Evolutionary conservation across 2,113 vertebrate species (phyloP), one percentile per base, ranked within the genome.

Genomic region (Amazona guildingii): DNA sequence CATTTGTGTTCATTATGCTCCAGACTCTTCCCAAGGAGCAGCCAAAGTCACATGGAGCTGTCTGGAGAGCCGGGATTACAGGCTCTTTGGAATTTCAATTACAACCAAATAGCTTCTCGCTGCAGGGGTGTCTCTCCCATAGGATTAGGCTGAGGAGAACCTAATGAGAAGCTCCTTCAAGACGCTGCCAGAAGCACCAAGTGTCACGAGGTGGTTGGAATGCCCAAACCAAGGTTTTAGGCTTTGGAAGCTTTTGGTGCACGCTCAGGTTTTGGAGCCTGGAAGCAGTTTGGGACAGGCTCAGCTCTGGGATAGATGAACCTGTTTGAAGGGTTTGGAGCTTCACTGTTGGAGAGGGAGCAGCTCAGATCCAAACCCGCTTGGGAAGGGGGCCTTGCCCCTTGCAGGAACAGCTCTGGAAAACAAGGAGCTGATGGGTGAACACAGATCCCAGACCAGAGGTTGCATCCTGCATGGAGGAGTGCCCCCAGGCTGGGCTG

Each of bases 371-470:
- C 20, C 69, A 68, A 75, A 75, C 9, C 49, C 24, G 9, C 24
- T 20, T 39, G 67, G 37, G 37, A 66, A 52, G 18, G 82, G 1
- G 57, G 6, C 57, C 3, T 15, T 23, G 14, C 15, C 25, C 20
- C 33, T n/a, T 20, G 9, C 33, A 7, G 2, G 5, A 35, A 10
- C 29, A 31, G 20, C 41, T 4, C 55, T 0, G 2, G 62, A 35
- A 70, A 69, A 76, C 0, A 11, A 24, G 6, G 8, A 54, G 51
- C 63, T 6, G 2, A 44, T 41, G 52, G 52, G 13, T 28, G 28
- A 69, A 29, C 27, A 2, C 31, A 13, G 19, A 33, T 28, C 37
- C 46, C 11, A 4, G 23, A 10, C 6, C 41, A 17, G 33, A 55
- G 76, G 62, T 7, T 7, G 0, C 88, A 51, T 37, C 55, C 68